Percentiles rank a stretch among this genome's conserved stretches.
phyloP scores from a whole-genome alignment of 2,888 invertebrate species.

The Drosophila kuntzei region DNA sequence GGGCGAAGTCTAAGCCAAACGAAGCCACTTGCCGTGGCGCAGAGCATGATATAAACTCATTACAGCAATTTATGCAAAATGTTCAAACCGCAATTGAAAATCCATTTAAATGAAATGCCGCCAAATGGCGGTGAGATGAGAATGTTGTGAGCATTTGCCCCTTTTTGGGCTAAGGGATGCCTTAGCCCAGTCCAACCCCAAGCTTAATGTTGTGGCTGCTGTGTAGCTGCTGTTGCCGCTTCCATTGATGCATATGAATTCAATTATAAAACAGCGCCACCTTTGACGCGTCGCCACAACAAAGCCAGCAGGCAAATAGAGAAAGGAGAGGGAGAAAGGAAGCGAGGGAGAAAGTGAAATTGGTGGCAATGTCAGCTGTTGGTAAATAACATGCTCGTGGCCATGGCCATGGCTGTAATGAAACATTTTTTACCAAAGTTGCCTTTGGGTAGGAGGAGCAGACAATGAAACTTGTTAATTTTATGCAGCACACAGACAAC shows the following conservation, averaged over 20 bases:
- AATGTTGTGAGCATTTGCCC: constrained; percentile 9
- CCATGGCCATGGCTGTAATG: constrained; percentile 65
- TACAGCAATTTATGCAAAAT: constrained; percentile 84
- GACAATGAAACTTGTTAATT: constrained; percentile 79
- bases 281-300: constrained; percentile 64
- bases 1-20: constrained; percentile 35
- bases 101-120: constrained; percentile 83
- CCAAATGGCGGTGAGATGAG: constrained; percentile 41
- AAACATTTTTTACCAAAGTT: constrained; percentile 65
- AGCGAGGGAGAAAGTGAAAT: background rate
- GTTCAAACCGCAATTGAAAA: constrained; percentile 84
- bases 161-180: constrained; percentile 34
- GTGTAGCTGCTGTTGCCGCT: constrained; percentile 44
- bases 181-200: constrained; percentile 16
- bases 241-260: constrained; percentile 84
- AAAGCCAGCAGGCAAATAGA: constrained; percentile 25
- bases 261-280: constrained; percentile 83
- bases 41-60: constrained; percentile 76
- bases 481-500: constrained; percentile 68
- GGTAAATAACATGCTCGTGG: constrained; percentile 64
- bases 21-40: constrained; percentile 64
- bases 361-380: constrained; percentile 49
- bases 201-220: constrained; percentile 43
- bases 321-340: constrained; percentile 7
- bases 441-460: constrained; percentile 7